A percentile compares a stretch with the other conserved stretches of the same genome.
Conservation (phyloP, 2,888 invertebrate species). For the Rapana venosa region DNA sequence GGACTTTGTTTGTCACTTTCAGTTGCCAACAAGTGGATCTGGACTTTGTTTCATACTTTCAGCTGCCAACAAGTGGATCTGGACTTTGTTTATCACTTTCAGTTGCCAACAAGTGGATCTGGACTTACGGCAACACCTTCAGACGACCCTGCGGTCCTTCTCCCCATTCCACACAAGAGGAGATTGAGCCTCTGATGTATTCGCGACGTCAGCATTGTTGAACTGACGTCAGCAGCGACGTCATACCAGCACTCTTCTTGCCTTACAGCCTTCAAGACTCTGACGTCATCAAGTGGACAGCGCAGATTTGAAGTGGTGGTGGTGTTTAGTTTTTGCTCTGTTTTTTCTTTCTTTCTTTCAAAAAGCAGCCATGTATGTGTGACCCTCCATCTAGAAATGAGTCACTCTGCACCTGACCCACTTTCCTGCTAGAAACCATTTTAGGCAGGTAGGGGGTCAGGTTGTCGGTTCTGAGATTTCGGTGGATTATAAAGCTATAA, state of each 20-base stretch:
- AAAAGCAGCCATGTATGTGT: not conserved
- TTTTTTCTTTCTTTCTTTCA: not conserved
- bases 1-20: too few species aligned
- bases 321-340: not conserved
- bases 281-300: not conserved
- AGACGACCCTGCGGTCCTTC: slow-evolving; percentile 44
- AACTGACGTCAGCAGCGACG: not conserved
- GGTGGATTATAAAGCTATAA: not conserved
- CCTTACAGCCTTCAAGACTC: not conserved
- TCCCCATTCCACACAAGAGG: slow-evolving; percentile 39
- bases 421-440: not conserved
- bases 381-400: not conserved
- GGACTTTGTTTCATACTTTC: too few species aligned
- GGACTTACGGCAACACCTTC: slow-evolving; percentile 49
- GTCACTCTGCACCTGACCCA: not conserved
- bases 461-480: too few species aligned
- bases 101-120: slow-evolving; percentile 78
- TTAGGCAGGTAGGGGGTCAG: too few species aligned
- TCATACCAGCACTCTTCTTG: too few species aligned
- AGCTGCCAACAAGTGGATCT: too few species aligned
- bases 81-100: too few species aligned
- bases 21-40: too few species aligned
- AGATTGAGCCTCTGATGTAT: slow-evolving; percentile 39
- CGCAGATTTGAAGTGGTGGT: too few species aligned
- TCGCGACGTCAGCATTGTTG: not conserved